Percentiles rank a stretch among this genome's conserved stretches.
phyloP scores from a whole-genome alignment of 2,797 vertebrate species.

The Spinus pinus region DNA sequence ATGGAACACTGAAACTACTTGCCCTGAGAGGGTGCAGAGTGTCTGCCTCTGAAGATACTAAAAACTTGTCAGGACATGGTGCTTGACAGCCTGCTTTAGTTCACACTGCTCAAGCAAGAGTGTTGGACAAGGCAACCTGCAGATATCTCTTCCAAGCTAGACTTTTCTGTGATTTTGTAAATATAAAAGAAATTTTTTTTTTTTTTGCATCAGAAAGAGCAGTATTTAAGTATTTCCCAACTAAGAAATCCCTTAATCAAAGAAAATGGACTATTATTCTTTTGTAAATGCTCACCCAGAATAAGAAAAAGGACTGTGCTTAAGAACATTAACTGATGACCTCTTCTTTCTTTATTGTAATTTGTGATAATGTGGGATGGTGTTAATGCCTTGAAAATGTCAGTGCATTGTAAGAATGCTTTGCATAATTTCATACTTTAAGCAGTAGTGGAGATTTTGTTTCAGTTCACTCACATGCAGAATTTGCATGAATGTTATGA shows the following conservation, averaged over 20 bases:
- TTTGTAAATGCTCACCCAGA: not conserved
- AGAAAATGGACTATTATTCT: conserved; percentile 6
- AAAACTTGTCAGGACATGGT: not conserved
- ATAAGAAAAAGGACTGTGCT: not conserved
- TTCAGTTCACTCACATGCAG: not conserved
- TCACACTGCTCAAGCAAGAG: not conserved
- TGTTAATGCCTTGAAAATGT: not conserved
- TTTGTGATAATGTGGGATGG: not conserved
- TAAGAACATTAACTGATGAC: not conserved
- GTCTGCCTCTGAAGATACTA: not conserved
- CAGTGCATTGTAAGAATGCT: not conserved
- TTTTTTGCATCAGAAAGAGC: not conserved
- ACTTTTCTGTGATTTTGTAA: not conserved
- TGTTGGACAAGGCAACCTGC: rapidly evolving
- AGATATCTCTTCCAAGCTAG: not conserved
- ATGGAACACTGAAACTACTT: not conserved
- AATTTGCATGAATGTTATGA: not conserved
- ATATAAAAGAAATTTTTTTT: not conserved
- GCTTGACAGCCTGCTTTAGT: not conserved
- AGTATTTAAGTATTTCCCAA: not conserved
- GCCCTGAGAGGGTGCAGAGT: not conserved
- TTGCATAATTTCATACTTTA: not conserved
- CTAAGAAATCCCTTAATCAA: conserved; percentile 5
- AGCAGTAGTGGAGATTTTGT: not conserved
- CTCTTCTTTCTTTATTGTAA: not conserved